Conservation (phyloP, 2,888 invertebrate genomes). For the Conops quadrifasciatus region DNA sequence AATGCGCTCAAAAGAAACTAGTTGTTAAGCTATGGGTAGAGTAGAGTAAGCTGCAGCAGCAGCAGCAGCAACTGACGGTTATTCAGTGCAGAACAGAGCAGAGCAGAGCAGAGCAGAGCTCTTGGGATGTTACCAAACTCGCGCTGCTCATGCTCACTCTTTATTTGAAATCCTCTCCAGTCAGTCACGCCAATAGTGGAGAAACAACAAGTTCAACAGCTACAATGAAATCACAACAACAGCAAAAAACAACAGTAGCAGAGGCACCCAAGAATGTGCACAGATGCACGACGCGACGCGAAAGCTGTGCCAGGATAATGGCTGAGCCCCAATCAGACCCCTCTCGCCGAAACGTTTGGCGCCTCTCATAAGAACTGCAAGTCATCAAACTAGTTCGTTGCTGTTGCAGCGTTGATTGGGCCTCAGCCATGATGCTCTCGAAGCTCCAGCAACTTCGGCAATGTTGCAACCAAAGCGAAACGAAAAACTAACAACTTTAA, state of each 20-base stretch:
- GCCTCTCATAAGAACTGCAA: no score
- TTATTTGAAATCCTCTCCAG: slow-evolving; percentile 12
- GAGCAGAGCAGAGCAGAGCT: background rate
- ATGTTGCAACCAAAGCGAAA: background rate
- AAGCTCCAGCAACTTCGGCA: background rate
- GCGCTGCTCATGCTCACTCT: slow-evolving; percentile 15
- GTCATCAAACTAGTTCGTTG: no score
- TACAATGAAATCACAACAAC: background rate
- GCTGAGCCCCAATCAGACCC: no score
- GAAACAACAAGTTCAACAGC: background rate
- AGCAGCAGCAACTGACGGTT: background rate
- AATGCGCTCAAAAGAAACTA: background rate
- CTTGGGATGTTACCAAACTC: background rate
- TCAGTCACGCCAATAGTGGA: slow-evolving; percentile 14
- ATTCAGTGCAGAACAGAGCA: no score
- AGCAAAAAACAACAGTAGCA: background rate
- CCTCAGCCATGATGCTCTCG: no score
- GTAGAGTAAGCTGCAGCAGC: slow-evolving; percentile 6
- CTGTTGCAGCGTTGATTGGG: no score
- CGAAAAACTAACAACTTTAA: background rate
- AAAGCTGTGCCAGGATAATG: no score
- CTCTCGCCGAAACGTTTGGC: no score
- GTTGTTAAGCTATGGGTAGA: slow-evolving; percentile 7
- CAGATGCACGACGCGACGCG: no score
- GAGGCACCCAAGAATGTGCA: no score